Evolutionary conservation across 2,797 vertebrate species (phyloP).

Genomic region (Mormyrus hasselquistii): DNA sequence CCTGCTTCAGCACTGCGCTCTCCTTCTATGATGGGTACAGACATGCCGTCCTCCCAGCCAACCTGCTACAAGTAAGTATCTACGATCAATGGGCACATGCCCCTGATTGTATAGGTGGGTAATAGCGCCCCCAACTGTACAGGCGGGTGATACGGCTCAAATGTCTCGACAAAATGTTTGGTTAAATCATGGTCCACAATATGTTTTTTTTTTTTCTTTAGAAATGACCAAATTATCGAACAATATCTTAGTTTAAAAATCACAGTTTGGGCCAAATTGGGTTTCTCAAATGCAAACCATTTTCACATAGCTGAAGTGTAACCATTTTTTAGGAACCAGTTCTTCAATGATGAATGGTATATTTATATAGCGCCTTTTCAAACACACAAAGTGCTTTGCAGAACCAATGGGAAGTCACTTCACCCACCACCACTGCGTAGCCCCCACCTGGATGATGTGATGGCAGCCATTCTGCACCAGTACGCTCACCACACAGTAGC

Average conservation of each 20-base stretch:
- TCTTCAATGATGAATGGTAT: not conserved
- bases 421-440: no score
- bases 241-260: not conserved
- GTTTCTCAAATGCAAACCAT: not conserved
- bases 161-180: not conserved
- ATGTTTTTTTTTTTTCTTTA: not conserved
- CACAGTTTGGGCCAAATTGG: not conserved
- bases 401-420: no score
- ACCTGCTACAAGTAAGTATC: slow-evolving; percentile 82
- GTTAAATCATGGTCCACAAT: not conserved
- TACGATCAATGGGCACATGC: no score
- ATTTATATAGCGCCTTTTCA: no score
- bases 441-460: not conserved
- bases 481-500: not conserved
- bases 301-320: not conserved
- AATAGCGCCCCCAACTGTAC: not conserved
- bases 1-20: slow-evolving; percentile 91
- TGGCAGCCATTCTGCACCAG: not conserved
- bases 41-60: slow-evolving; percentile 79
- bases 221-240: not conserved
- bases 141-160: not conserved
- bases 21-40: slow-evolving; percentile 96
- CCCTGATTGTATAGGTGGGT: not conserved
- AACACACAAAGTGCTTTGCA: no score
- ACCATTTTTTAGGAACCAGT: not conserved